phyloP scores from a whole-genome alignment of 2,888 invertebrate genomes.

The Thelaira solivaga region DNA sequence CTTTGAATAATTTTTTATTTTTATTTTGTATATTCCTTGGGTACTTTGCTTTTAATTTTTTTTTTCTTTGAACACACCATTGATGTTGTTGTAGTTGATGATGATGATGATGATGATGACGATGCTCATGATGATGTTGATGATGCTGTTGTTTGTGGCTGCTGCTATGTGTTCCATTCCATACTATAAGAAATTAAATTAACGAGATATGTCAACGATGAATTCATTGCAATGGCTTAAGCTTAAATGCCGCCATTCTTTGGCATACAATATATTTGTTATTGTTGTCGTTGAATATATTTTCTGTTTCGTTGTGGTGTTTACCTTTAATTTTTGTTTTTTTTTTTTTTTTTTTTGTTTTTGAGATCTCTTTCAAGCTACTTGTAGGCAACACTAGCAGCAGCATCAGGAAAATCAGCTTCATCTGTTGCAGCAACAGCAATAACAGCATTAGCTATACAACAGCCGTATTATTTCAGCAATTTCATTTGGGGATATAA shows the following conservation, averaged over 20 bases:
- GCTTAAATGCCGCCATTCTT: constrained; percentile 76
- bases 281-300: constrained; percentile 56
- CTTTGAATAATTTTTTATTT: too few relatives aligned
- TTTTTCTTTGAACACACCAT: constrained; percentile 44
- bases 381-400: constrained; percentile 7
- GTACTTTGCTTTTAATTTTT: constrained; percentile 21
- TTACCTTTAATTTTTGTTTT: too few relatives aligned
- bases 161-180: constrained; percentile 59
- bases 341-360: constrained; percentile 1
- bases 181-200: constrained; percentile 77
- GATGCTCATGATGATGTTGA: neutral
- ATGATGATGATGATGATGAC: constrained; percentile 37
- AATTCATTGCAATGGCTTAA: constrained; percentile 76
- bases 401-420: constrained; percentile 21
- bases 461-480: constrained; percentile 55
- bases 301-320: constrained; percentile 34
- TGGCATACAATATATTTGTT: constrained; percentile 63
- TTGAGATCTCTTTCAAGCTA: constrained; percentile 15
- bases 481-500: constrained; percentile 60
- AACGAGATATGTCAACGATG: constrained; percentile 77
- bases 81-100: constrained; percentile 60
- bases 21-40: constrained; percentile 22
- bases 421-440: neutral
- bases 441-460: constrained; percentile 9
- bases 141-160: constrained; percentile 13